Base-by-base conservation (phyloP, 2,113 vertebrate genomes). In the Platysternon megacephalum region DNA sequence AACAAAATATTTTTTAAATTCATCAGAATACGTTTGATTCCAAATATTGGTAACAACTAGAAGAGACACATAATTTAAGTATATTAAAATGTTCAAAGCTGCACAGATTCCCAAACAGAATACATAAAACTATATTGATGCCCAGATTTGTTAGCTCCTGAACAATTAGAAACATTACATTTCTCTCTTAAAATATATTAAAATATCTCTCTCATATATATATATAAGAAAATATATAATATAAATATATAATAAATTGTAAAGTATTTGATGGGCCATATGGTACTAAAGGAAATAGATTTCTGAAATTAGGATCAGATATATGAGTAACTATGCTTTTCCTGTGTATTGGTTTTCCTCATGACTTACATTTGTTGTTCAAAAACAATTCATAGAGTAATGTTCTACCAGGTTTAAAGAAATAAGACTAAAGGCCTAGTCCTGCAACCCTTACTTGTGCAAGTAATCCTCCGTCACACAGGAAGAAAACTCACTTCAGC, bases 231-330 rank as follows among this genome's bases (percentile, higher is more conserved):
- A n/a, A n/a, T n/a, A n/a, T n/a, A n/a, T n/a, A n/a, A n/a, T n/a
- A n/a, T n/a, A n/a, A n/a, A 88, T 1, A 26, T 90, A 76, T 86
- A 55, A 48, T 46, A 91, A 89, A 86, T 81, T 51, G 91, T 22
- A 84, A 95, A 84, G 7, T 88, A 86, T 80, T 88, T 96, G 89
- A 92, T 92, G 81, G 61, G 21, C 55, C 83, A 85, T 89, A 78
- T 79, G 26, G 55, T 87, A 61, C 82, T 84, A 79, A 87, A 95
- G 48, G 88, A 94, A 92, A 93, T 78, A 46, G 76, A 39, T 89
- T 96, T 93, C 91, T 92, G 29, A 92, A 78, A 52, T 80, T 82
- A 17, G 55, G 82, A 88, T 88, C 39, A 86, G 51, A 56, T 48
- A 80, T 58, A 53, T 3, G 0, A 29, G 21, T 80, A 92, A 90